phyloP scores from a whole-genome alignment of 2,797 vertebrate species.

The Tokudaia tokunoshimensis region DNA sequence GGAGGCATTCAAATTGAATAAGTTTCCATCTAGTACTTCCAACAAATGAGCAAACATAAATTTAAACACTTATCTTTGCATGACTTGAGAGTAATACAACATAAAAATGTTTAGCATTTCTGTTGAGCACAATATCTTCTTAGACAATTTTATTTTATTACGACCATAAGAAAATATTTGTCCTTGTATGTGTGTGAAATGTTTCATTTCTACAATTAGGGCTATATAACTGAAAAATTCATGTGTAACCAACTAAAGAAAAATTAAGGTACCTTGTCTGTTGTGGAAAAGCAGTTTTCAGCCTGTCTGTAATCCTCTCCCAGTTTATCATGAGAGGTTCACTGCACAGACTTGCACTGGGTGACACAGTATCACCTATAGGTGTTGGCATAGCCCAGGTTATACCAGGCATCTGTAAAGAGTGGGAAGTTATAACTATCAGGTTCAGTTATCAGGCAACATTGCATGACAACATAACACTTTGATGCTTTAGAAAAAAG shows the following conservation, averaged over 20 bases:
- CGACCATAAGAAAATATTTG: not conserved
- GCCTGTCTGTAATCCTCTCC: slow-evolving; percentile 82
- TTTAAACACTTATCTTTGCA: slow-evolving; percentile 60
- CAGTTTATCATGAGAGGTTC: slow-evolving; percentile 70
- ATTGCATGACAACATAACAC: not conserved
- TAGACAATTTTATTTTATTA: slow-evolving; percentile 56
- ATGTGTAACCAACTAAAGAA: slow-evolving; percentile 49
- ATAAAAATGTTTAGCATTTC: slow-evolving; percentile 54
- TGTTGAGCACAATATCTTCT: not conserved
- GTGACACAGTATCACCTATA: slow-evolving; percentile 57
- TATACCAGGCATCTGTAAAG: slow-evolving; percentile 78
- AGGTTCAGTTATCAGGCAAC: slow-evolving; percentile 7
- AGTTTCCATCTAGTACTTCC: slow-evolving; percentile 46
- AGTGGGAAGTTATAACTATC: not conserved
- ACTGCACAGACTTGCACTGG: slow-evolving; percentile 55
- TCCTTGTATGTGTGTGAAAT: slow-evolving; percentile 10
- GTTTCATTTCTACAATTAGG: slow-evolving; percentile 3
- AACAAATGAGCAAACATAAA: slow-evolving; percentile 65
- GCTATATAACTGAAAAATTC: not conserved
- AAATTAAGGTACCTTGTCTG: slow-evolving; percentile 79
- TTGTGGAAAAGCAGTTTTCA: slow-evolving; percentile 82
- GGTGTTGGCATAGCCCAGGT: slow-evolving; percentile 72
- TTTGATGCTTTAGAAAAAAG: slow-evolving; percentile 17
- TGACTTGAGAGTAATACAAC: slow-evolving; percentile 56
- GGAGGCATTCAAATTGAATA: slow-evolving; percentile 45